A percentile compares a stretch with the other conserved stretches of the same genome.
Conservation (phyloP, 2,797 vertebrate species). For the Spheniscus humboldti region DNA sequence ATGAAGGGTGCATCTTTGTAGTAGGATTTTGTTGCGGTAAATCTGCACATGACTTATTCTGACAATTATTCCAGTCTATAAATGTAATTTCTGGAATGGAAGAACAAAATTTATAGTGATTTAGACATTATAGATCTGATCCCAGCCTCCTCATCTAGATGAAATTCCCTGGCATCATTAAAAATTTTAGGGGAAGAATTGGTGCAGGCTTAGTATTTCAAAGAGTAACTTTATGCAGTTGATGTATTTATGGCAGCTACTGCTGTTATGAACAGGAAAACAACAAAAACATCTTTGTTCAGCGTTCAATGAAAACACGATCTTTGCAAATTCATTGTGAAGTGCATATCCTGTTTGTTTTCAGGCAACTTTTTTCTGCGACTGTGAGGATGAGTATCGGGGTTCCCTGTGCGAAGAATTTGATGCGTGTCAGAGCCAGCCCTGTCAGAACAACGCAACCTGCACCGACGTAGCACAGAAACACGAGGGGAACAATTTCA, state of each 20-base stretch:
- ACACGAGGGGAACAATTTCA: slow-evolving; percentile 84
- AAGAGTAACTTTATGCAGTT: background rate
- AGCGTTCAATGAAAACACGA: background rate
- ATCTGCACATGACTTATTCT: background rate
- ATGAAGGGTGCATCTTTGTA: background rate
- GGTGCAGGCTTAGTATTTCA: background rate
- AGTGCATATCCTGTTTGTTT: background rate
- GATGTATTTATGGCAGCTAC: background rate
- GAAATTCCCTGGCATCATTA: background rate
- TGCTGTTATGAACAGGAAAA: background rate
- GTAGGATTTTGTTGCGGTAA: background rate
- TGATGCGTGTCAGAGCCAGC: slow-evolving; percentile 86
- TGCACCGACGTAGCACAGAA: slow-evolving; percentile 85
- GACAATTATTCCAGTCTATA: background rate
- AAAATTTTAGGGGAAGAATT: background rate
- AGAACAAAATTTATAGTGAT: background rate
- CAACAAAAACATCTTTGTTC: background rate
- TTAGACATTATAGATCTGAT: background rate
- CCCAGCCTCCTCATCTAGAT: background rate
- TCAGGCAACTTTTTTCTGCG: slow-evolving; percentile 90
- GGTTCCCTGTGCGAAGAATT: slow-evolving; percentile 93
- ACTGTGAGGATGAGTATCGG: slow-evolving; percentile 84
- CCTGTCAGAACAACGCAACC: slow-evolving; percentile 88
- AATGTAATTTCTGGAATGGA: background rate
- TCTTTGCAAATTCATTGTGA: background rate